phyloP scores from a whole-genome alignment of 1,140 invertebrate genomes.

The Magallana gigas region DNA sequence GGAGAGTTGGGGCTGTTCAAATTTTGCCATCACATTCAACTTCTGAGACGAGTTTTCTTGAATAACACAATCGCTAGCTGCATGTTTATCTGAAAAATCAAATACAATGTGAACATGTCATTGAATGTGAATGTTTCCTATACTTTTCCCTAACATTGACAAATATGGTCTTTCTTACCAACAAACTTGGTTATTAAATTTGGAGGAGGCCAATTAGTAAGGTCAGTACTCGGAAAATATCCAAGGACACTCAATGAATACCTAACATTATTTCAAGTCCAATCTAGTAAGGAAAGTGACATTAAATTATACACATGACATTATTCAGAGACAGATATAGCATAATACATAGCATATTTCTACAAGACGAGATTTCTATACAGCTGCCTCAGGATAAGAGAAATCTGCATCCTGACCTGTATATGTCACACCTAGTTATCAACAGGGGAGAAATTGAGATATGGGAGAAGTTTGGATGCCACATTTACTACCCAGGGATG shows the following conservation, averaged over 20 bases:
- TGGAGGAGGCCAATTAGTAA: too few relatives aligned
- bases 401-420: neutral
- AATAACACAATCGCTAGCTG: slow-evolving; percentile 41
- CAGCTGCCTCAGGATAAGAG: neutral
- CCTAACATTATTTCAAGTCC: neutral
- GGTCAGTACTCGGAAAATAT: too few relatives aligned
- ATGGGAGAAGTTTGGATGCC: neutral
- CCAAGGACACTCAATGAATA: too few relatives aligned
- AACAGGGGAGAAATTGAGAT: neutral
- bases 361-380: too few relatives aligned
- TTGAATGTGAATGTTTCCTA: neutral
- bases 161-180: too few relatives aligned
- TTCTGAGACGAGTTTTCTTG: slow-evolving; percentile 27
- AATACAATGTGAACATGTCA: neutral
- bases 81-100: slow-evolving; percentile 44
- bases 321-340: neutral
- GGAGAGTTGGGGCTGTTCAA: slow-evolving; percentile 51
- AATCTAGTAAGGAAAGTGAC: neutral
- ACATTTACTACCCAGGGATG: neutral
- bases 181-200: too few relatives aligned
- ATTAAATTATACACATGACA: neutral
- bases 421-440: slow-evolving; percentile 16
- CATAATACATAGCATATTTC: neutral
- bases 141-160: too few relatives aligned
- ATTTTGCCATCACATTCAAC: slow-evolving; percentile 47